Evolutionary conservation across 2,113 vertebrate genomes (phyloP).

Genomic region (Psittacara wagleri): DNA sequence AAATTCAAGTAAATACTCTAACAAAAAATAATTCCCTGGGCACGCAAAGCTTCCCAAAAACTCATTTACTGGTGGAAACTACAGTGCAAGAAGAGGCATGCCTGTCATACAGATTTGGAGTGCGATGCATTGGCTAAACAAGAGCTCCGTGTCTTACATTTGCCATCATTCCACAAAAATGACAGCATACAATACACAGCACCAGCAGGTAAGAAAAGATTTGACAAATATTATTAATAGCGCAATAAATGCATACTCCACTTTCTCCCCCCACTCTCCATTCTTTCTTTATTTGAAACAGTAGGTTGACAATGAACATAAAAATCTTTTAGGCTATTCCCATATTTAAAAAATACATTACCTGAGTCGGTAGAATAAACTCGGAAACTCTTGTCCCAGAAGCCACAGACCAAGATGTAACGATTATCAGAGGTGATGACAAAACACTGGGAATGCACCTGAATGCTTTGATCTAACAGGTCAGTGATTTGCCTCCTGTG

Average conservation of each 20-base stretch:
- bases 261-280: background rate
- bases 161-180: background rate
- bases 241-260: background rate
- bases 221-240: background rate
- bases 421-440: conserved; percentile 95
- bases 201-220: background rate
- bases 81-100: background rate
- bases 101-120: background rate
- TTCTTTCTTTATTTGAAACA: background rate
- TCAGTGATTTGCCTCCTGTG: conserved; percentile 95
- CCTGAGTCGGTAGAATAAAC: conserved; percentile 96
- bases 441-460: conserved; percentile 94
- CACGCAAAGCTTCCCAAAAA: background rate
- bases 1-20: background rate
- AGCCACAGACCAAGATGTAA: conserved; percentile 93
- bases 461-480: conserved; percentile 96
- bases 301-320: background rate
- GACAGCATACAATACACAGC: no score
- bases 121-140: background rate
- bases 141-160: background rate
- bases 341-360: conserved; percentile 51
- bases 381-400: conserved; percentile 99
- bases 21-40: background rate
- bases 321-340: background rate
- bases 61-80: background rate